Evolutionary conservation across 2,113 vertebrate species (phyloP), one percentile per base, ranked within the genome.

Genomic region (Tiliqua scincoides): DNA sequence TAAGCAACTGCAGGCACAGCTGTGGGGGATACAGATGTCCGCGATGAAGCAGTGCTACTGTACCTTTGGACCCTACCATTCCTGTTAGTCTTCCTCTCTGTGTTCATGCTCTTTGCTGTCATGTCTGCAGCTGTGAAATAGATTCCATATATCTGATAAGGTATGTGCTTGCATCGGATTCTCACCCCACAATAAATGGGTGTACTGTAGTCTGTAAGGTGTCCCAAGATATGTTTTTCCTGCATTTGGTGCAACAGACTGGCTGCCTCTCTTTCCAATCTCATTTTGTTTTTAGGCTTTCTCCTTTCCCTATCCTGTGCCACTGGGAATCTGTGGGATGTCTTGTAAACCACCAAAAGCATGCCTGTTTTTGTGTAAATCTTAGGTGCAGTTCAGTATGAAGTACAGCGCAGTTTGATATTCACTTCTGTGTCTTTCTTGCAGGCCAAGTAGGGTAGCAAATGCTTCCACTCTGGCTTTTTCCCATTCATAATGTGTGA

Each of bases 401-500:
- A 48, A 48, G 4, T 48, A 15, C 15, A 5, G 48, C 23, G 15
- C 30, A 52, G 37, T 37, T 15, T 71, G 68, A 71, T 37, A 71
- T 18, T 71, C 68, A 73, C 37, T 73, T 20, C 71, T n/a, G n/a
- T n/a, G n/a, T n/a, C n/a, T 9, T 73, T 37, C 35, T 37, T 77
- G 88, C 84, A 78, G 67, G 80, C 78, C 78, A 84, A 91, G 76
- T 59, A 86, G 83, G 54, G 89, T 90, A 79, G 89, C 37, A 84
- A 79, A 40, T 65, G 6, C 84, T 52, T 92, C 88, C 92, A 15
- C 89, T 89, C 79, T 90, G 87, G 21, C 35, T 7, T 43, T 2
- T 43, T 75, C 54, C 78, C 32, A 21, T 21, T 43, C 72, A 27
- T 25, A n/a, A 40, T 0, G 4, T 3, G 52, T 68, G 48, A 73